phyloP scores from a whole-genome alignment of 2,888 invertebrate genomes.

The Coecobrya sp. region DNA sequence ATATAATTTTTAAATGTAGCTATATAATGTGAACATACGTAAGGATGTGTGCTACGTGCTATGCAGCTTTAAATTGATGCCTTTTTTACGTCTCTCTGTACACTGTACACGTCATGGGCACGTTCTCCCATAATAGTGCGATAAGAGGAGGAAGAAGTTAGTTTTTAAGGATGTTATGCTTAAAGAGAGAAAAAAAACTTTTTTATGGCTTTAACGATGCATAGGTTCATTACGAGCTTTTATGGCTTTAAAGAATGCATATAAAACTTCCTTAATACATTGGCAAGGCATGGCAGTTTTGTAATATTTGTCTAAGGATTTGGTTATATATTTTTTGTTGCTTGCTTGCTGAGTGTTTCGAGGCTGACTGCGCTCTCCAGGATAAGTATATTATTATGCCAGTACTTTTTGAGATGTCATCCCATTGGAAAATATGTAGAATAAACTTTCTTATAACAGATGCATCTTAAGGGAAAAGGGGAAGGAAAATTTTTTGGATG shows the following conservation, averaged over 20 bases:
- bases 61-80: background rate
- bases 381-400: too few relatives aligned
- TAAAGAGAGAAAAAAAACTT: slow-evolving; percentile 26
- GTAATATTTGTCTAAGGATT: slow-evolving; percentile 49
- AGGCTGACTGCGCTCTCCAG: too few relatives aligned
- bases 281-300: slow-evolving; percentile 7
- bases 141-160: slow-evolving; percentile 56
- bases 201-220: slow-evolving; percentile 73
- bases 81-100: slow-evolving; percentile 18
- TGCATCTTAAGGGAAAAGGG: background rate
- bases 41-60: background rate
- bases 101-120: slow-evolving; percentile 61
- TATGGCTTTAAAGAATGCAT: slow-evolving; percentile 43
- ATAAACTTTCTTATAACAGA: background rate
- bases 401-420: slow-evolving; percentile 29
- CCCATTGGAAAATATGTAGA: background rate
- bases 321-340: background rate
- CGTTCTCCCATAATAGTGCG: slow-evolving; percentile 54
- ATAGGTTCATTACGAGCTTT: slow-evolving; percentile 65
- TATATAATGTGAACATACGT: background rate
- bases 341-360: background rate
- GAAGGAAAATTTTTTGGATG: background rate
- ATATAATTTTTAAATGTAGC: background rate
- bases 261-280: slow-evolving; percentile 31
- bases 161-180: slow-evolving; percentile 17